Conservation (phyloP, 2,113 vertebrate species). For the Lophochroa leadbeateri region DNA sequence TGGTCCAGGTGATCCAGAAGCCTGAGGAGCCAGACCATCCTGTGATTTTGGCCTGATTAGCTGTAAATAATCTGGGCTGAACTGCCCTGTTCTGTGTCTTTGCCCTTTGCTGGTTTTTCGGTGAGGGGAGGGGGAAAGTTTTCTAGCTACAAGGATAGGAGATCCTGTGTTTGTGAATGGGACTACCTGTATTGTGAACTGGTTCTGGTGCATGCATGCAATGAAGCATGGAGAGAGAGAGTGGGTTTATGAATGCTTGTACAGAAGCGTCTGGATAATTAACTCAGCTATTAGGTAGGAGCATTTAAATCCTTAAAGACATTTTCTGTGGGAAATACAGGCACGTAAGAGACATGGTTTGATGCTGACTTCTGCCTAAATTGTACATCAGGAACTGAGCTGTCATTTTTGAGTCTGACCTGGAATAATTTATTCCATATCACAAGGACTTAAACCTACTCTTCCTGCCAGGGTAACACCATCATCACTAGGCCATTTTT, state of each 20-base stretch:
- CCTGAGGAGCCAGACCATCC: background rate
- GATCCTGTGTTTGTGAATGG: background rate
- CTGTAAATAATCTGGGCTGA: background rate
- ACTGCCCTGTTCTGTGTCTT: background rate
- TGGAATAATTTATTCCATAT: background rate
- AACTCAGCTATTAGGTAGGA: background rate
- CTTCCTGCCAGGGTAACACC: background rate
- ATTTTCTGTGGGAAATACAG: background rate
- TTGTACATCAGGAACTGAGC: background rate
- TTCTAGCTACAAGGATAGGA: background rate
- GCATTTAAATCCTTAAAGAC: background rate
- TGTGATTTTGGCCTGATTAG: background rate
- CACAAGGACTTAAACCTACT: background rate
- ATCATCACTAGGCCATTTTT: background rate
- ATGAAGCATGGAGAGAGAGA: background rate
- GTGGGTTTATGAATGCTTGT: background rate
- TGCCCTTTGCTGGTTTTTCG: background rate
- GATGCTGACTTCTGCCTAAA: background rate
- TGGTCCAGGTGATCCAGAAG: slow-evolving; percentile 21
- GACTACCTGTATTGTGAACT: background rate
- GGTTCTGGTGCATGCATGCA: background rate
- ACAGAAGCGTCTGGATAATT: background rate
- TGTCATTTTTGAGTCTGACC: background rate
- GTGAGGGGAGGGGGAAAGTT: background rate
- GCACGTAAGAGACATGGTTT: background rate